phyloP scores from a whole-genome alignment of 2,797 vertebrate genomes.

The Macroramphosus scolopax region DNA sequence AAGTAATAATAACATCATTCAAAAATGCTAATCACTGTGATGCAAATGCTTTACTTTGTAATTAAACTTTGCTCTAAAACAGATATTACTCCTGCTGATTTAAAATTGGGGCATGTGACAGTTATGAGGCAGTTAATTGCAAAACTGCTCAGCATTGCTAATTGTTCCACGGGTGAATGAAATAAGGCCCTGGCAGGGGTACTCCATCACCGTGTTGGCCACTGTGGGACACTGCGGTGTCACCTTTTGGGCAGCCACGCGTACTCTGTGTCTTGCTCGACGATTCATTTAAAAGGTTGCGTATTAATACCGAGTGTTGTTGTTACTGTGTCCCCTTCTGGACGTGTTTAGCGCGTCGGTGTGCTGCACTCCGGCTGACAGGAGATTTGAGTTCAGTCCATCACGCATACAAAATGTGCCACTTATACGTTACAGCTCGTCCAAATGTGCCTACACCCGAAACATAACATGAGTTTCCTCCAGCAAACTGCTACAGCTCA shows the following conservation, averaged over 20 bases:
- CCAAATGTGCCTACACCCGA: constrained; percentile 59
- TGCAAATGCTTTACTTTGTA: constrained; percentile 77
- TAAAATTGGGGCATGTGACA: constrained; percentile 81
- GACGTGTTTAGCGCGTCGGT: too few species aligned
- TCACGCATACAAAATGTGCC: constrained; percentile 58
- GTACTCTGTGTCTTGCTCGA: constrained; percentile 19
- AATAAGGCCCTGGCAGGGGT: constrained; percentile 71
- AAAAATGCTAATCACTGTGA: constrained; percentile 74
- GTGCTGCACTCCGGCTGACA: too few species aligned
- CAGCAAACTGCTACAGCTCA: constrained; percentile 62
- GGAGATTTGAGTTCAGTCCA: constrained; percentile 49
- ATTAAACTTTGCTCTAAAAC: constrained; percentile 82
- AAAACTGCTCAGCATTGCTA: constrained; percentile 82
- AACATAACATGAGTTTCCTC: constrained; percentile 65
- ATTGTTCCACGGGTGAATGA: constrained; percentile 77
- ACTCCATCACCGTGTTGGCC: constrained; percentile 66
- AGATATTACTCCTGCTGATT: constrained; percentile 79
- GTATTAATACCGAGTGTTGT: constrained; percentile 2
- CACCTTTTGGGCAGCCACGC: constrained; percentile 60
- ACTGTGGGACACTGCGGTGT: constrained; percentile 40
- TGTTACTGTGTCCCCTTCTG: too few species aligned
- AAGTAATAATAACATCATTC: constrained; percentile 64
- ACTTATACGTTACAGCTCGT: constrained; percentile 57
- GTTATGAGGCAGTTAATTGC: constrained; percentile 81
- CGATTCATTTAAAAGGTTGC: constrained; percentile 21